Conservation (phyloP, 2,113 vertebrate species). For the Rattus rattus region DNA sequence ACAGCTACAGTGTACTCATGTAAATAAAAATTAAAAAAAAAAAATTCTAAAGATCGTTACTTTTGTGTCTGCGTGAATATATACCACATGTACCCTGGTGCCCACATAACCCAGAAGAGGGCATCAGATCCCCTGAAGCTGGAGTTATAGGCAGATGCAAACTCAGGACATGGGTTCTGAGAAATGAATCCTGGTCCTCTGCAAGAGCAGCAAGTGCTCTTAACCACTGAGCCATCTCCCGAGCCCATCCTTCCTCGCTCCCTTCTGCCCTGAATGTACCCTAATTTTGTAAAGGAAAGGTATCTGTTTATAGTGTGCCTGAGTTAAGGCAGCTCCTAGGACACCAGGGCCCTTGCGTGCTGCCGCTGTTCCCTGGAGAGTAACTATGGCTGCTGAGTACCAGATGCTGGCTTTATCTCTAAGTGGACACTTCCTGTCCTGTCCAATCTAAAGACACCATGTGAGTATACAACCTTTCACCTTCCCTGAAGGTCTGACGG, state of each 20-base stretch:
- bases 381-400: not conserved
- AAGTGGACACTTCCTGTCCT: not conserved
- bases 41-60: too few relatives aligned
- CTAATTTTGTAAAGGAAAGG: not conserved
- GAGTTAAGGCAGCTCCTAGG: not conserved
- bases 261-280: not conserved
- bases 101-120: not conserved
- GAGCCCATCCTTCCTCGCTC: not conserved
- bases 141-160: not conserved
- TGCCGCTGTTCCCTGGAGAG: not conserved
- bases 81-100: not conserved
- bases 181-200: not conserved
- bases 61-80: not conserved
- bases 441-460: not conserved
- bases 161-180: not conserved
- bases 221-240: too few relatives aligned
- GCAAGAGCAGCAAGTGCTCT: not conserved
- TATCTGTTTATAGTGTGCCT: not conserved
- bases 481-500: not conserved
- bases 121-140: not conserved
- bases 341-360: not conserved
- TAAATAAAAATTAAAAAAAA: too few relatives aligned
- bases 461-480: not conserved
- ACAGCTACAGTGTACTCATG: too few relatives aligned
- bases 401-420: not conserved